Evolutionary conservation across 1,140 invertebrate genomes (phyloP), one percentile per base, ranked within the genome.

Genomic region (Zaprionus nigranus): DNA sequence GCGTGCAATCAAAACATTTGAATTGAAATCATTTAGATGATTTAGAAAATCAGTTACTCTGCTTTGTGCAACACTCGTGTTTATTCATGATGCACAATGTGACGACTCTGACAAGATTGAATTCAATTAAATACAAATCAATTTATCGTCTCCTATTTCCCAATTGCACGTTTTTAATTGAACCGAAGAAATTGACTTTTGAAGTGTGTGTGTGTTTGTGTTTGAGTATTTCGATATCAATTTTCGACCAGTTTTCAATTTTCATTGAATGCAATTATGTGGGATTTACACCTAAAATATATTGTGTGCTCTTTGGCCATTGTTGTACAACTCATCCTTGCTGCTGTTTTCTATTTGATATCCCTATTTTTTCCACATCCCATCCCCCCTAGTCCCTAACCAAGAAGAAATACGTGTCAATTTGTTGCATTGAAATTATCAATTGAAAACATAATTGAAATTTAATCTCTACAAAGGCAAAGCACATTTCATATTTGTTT

Each of bases 401-500:
- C 6, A 3, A 20, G 6, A 5, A 62, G 3, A 1, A 43, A 13
- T 66, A 63, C 67, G 46, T 64, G 63, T 57, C 79, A 79, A 74
- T 82, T 75, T 65, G 34, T 46, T 43, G 40, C 15, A 30, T 56
- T n/a, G 20, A 43, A 67, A 54, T 64, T 66, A 20, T 28, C 49
- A 79, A 58, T 46, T 62, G 9, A 34, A 62, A 74, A 73, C 69
- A 74, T 71, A 80, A 88, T 88, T 88, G 76, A 78, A 71, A 68
- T 69, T 49, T 70, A 78, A 83, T 78, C 77, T 63, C 56, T 28
- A 30, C 43, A 51, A 61, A 70, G 38, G 40, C 40, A 46, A 9
- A n/a, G n/a, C 40, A 17, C 63, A 67, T 51, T 49, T 49, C 53
- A 3, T 30, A 28, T 40, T 9, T 66, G 49, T 53, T 69, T 63